A percentile compares a stretch with the other conserved stretches of the same genome.
Conservation (phyloP, 2,113 vertebrate species). For the Theropithecus gelada region DNA sequence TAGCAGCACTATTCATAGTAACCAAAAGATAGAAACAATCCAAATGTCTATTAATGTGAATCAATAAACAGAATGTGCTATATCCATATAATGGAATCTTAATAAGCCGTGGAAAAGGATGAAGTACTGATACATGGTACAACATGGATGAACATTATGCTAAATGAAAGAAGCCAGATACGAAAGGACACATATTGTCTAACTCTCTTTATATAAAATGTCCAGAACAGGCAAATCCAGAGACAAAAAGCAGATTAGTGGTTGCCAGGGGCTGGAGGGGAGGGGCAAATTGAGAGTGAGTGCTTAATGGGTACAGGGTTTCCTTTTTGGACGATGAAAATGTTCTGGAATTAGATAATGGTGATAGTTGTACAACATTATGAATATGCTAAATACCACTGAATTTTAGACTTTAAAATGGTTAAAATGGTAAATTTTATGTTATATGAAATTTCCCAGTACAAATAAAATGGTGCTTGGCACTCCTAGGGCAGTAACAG, state of each 20-base stretch:
- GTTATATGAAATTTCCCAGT: neutral
- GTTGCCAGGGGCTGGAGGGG: neutral
- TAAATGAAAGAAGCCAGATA: neutral
- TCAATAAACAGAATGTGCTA: neutral
- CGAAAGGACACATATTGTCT: neutral
- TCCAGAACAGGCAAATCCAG: neutral
- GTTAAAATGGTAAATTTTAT: constrained; percentile 7
- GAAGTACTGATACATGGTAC: neutral
- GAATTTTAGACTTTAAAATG: constrained; percentile 21
- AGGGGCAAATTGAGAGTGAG: neutral
- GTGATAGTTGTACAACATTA: neutral
- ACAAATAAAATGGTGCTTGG: constrained; percentile 24
- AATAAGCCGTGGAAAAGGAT: neutral
- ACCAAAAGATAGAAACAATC: neutral
- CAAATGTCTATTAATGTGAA: neutral
- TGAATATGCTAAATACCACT: neutral
- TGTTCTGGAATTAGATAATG: neutral
- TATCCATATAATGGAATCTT: neutral
- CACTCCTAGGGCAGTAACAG: neutral
- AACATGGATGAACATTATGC: neutral
- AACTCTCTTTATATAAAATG: neutral
- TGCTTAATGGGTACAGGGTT: neutral
- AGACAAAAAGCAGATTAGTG: neutral
- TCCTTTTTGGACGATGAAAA: neutral
- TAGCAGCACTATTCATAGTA: neutral